These are phyloP conservation scores for Diarsia dahlii DNA, from an alignment of 2,888 invertebrate species.

Conservation along the genomic window DNA sequence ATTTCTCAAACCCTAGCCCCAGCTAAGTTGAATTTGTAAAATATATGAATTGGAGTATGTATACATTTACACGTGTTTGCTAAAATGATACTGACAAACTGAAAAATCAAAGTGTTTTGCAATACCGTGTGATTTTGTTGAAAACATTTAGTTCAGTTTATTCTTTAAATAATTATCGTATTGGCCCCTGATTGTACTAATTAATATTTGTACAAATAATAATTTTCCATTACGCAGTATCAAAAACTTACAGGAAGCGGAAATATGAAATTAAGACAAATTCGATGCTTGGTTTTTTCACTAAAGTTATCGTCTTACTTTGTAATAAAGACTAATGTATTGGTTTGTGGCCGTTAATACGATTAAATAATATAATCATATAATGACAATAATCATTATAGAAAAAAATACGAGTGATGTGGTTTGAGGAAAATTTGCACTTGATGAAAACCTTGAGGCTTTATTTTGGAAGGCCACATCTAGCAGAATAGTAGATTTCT, in stretches of 20 bases:
- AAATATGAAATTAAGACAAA: constrained; percentile 6
- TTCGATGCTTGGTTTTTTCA: neutral
- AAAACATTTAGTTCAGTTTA: neutral
- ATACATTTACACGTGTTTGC: neutral
- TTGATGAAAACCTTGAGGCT: neutral
- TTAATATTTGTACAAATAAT: neutral
- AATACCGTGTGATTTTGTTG: neutral
- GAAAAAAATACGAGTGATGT: neutral
- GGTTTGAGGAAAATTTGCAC: neutral
- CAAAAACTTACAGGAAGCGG: constrained; percentile 38
- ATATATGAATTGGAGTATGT: neutral
- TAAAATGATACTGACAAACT: neutral
- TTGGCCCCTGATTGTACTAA: neutral
- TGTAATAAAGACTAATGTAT: constrained; percentile 4
- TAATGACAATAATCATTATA: neutral
- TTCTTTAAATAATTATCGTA: neutral
- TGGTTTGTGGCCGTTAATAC: neutral
- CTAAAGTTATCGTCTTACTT: neutral
- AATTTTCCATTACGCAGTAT: constrained; percentile 25
- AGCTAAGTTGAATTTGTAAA: neutral
- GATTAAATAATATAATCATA: neutral
- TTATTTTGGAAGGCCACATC: constrained; percentile 38
- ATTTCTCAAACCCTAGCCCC: neutral
- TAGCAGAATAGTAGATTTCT: constrained; percentile 30
- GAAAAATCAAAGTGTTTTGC: neutral